Conservation (phyloP, 2,113 vertebrate species). For the Phyllostomus discolor region DNA sequence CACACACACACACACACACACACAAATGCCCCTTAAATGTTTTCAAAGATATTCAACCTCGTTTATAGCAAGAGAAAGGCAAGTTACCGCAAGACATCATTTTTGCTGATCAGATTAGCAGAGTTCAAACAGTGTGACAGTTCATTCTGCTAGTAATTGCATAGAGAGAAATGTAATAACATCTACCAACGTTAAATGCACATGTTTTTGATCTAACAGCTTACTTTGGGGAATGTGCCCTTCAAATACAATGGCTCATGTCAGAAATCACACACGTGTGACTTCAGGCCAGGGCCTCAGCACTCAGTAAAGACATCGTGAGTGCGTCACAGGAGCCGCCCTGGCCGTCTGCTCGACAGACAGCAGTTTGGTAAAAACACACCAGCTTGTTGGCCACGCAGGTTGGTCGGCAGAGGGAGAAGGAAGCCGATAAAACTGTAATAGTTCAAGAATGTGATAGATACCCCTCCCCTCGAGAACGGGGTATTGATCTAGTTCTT, state of each 20-base stretch:
- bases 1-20: no score
- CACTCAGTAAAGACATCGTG: accelerated
- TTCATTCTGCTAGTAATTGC: neutral
- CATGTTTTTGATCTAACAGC: neutral
- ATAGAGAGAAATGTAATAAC: neutral
- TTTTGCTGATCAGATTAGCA: neutral
- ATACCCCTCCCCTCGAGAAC: neutral
- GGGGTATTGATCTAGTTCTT: neutral
- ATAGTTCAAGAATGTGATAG: neutral
- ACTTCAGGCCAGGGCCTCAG: neutral
- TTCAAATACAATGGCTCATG: neutral
- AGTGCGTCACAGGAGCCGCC: neutral
- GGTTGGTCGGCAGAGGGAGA: neutral
- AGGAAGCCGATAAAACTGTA: accelerated
- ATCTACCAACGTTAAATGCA: neutral
- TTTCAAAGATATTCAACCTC: neutral
- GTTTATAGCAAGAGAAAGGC: neutral
- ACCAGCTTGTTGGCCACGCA: neutral
- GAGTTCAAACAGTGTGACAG: neutral
- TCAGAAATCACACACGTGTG: neutral
- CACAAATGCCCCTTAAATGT: neutral
- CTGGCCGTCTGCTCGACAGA: accelerated
- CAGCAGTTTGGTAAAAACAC: no score
- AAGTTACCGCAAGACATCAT: neutral
- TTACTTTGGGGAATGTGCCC: neutral